These are phyloP conservation scores for Iphiclides podalirius DNA, from an alignment of 2,888 invertebrate species.

Conservation along the genomic window DNA sequence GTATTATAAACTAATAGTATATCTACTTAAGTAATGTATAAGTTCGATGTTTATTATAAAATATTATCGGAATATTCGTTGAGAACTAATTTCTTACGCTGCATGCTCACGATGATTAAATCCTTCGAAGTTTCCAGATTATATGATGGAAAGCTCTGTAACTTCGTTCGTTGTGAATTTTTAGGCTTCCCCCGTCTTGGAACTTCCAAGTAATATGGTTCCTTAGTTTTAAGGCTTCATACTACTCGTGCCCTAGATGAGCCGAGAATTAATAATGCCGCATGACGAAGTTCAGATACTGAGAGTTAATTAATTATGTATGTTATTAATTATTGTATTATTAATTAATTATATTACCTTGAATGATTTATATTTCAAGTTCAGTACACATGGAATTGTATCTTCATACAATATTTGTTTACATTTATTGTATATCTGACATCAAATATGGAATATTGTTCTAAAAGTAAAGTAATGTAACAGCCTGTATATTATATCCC, in stretches of 20 bases:
- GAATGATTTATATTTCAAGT: too few relatives aligned
- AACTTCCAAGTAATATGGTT: conserved; percentile 25
- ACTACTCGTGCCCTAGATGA: conserved; percentile 7
- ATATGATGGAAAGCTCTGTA: conserved; percentile 19
- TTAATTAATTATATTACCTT: too few relatives aligned
- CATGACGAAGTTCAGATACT: background rate
- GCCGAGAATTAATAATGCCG: background rate
- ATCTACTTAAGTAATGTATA: too few relatives aligned
- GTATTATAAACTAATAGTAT: too few relatives aligned
- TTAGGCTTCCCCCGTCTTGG: conserved; percentile 33
- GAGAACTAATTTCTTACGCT: background rate
- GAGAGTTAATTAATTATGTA: too few relatives aligned
- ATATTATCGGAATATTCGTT: background rate
- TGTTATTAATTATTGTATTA: too few relatives aligned
- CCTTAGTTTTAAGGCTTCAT: conserved; percentile 7
- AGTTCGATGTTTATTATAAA: background rate
- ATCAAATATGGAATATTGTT: too few relatives aligned
- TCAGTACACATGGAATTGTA: too few relatives aligned
- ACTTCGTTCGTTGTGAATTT: conserved; percentile 33
- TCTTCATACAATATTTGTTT: too few relatives aligned
- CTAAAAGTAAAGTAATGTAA: too few relatives aligned
- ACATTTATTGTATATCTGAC: too few relatives aligned
- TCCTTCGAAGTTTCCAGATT: conserved; percentile 23
- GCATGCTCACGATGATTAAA: background rate
- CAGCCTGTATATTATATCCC: too few relatives aligned